Percentiles rank a stretch among this genome's conserved stretches.
Conservation (phyloP, 2,797 vertebrate species). For the Acipenser transmontanus region DNA sequence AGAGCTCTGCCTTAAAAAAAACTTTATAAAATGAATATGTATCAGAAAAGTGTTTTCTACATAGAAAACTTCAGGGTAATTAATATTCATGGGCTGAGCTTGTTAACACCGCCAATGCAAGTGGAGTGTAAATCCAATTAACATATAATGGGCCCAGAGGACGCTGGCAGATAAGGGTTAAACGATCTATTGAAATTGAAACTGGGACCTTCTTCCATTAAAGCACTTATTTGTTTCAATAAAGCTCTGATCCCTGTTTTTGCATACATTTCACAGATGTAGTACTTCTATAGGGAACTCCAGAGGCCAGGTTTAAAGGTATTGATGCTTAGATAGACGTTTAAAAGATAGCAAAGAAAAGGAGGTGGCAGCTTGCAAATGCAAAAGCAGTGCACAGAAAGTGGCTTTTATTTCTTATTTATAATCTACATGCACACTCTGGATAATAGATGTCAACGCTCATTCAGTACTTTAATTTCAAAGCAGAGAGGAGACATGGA, state of each 20-base stretch:
- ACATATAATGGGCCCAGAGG: slow-evolving; percentile 71
- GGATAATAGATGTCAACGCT: slow-evolving; percentile 70
- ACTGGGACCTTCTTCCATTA: slow-evolving; percentile 56
- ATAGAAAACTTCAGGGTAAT: slow-evolving; percentile 84
- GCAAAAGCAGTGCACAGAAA: slow-evolving; percentile 76
- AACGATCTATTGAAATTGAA: slow-evolving; percentile 69
- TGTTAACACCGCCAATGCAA: slow-evolving; percentile 80
- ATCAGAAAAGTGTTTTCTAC: slow-evolving; percentile 72
- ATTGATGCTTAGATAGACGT: slow-evolving; percentile 39
- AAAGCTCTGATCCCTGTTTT: slow-evolving; percentile 48
- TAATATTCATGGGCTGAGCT: slow-evolving; percentile 88
- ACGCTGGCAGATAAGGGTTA: slow-evolving; percentile 78
- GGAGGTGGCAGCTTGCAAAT: slow-evolving; percentile 63
- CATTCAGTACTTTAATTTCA: slow-evolving; percentile 66
- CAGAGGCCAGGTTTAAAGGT: slow-evolving; percentile 42
- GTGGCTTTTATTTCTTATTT: slow-evolving; percentile 86
- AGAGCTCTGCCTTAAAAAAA: slow-evolving; percentile 70
- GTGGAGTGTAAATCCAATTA: slow-evolving; percentile 73
- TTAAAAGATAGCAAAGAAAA: slow-evolving; percentile 50
- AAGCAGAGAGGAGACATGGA: slow-evolving; percentile 55
- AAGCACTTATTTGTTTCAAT: slow-evolving; percentile 70
- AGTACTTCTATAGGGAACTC: slow-evolving; percentile 40
- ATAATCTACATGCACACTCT: slow-evolving; percentile 68
- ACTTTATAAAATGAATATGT: slow-evolving; percentile 89
- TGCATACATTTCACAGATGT: slow-evolving; percentile 34